phyloP scores from a whole-genome alignment of 2,797 vertebrate genomes.

The Gouania willdenowi region DNA sequence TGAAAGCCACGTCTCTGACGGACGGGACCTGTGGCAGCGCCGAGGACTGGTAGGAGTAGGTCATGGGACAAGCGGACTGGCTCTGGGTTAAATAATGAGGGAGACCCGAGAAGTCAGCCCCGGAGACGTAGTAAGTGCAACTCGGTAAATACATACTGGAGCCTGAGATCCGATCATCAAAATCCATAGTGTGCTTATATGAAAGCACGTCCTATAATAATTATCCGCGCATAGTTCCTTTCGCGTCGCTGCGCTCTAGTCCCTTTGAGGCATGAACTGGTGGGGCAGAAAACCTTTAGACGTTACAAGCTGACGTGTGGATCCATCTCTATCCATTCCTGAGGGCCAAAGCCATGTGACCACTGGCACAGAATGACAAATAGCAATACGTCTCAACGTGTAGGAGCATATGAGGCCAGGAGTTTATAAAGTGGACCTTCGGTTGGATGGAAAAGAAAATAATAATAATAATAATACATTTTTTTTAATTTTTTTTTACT shows the following conservation, averaged over 20 bases:
- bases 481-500: constrained; percentile 7
- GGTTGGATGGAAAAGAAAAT: constrained; percentile 31
- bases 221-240: constrained; percentile 93
- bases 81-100: constrained; percentile 97
- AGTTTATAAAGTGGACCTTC: constrained; percentile 42
- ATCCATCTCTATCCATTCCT: constrained; percentile 98
- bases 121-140: constrained; percentile 99
- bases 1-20: constrained; percentile 96
- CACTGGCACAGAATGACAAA: constrained; percentile 97
- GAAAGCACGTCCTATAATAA: constrained; percentile 79
- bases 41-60: constrained; percentile 94
- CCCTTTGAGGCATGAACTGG: constrained; percentile 95
- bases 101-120: constrained; percentile 95
- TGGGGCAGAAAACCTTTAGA: constrained; percentile 96
- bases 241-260: constrained; percentile 73
- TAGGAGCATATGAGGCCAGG: constrained; percentile 60
- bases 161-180: constrained; percentile 96
- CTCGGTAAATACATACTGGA: constrained; percentile 99
- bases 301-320: constrained; percentile 98
- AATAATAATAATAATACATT: no score
- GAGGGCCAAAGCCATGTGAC: constrained; percentile 99
- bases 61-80: constrained; percentile 95
- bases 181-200: constrained; percentile 97
- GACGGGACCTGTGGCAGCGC: constrained; percentile 96
- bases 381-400: constrained; percentile 67